A percentile compares a stretch with the other conserved stretches of the same genome.
Evolutionary conservation across 2,113 vertebrate species (phyloP).

Genomic region (Oenanthe melanoleuca): DNA sequence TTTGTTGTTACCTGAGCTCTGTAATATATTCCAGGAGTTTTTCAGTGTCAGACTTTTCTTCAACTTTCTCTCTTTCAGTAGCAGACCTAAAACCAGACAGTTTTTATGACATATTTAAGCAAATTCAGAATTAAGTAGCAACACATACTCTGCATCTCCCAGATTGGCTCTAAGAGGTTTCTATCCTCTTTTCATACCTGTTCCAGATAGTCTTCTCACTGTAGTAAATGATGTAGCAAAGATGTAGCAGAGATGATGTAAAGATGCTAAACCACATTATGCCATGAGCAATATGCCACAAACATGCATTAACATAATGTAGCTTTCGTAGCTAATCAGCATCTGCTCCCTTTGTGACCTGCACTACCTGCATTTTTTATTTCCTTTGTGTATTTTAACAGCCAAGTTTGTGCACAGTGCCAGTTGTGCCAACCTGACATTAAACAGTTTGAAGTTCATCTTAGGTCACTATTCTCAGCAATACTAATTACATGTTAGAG

Average conservation of each 20-base stretch:
- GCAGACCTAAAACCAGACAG: slow-evolving; percentile 50
- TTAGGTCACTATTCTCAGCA: not conserved
- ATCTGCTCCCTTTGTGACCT: not conserved
- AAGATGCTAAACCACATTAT: not conserved
- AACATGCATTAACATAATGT: not conserved
- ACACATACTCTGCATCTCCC: not conserved
- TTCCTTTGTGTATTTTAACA: not conserved
- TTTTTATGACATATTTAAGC: not conserved
- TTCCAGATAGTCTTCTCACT: not conserved
- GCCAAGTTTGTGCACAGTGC: not conserved
- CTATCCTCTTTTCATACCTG: not conserved
- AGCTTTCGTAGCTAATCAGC: not conserved
- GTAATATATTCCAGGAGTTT: slow-evolving; percentile 75
- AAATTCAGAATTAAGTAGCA: not conserved
- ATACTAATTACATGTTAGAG: accelerated
- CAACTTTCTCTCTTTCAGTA: slow-evolving; percentile 65
- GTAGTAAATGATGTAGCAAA: not conserved
- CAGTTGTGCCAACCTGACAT: accelerated
- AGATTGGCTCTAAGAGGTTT: not conserved
- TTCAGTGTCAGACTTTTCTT: slow-evolving; percentile 78
- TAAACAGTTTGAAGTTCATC: not conserved
- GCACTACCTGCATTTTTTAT: not conserved
- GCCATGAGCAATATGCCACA: not conserved
- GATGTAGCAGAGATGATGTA: no score
- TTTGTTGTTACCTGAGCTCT: slow-evolving; percentile 79